A percentile compares a stretch with the other conserved stretches of the same genome.
Conservation (phyloP, 2,113 vertebrate species). For the Neogale vison region DNA sequence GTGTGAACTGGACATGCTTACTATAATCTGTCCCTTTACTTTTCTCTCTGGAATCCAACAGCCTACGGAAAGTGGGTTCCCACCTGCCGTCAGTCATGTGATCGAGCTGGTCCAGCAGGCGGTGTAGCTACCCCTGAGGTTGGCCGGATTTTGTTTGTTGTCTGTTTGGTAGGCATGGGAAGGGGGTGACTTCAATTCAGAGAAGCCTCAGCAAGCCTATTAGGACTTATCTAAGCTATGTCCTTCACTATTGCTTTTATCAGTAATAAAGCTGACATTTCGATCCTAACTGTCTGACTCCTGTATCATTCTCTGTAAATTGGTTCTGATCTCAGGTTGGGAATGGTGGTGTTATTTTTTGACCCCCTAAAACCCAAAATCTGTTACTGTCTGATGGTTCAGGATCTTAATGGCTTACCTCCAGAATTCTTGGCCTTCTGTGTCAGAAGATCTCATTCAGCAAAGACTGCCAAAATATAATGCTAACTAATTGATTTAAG, state of each 20-base stretch:
- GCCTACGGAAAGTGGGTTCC: conserved; percentile 38
- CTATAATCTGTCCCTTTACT: neutral
- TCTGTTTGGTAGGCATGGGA: conserved; percentile 62
- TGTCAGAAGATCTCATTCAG: conserved; percentile 49
- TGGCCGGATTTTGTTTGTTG: conserved; percentile 65
- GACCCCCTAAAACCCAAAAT: conserved; percentile 72
- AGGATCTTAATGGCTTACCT: conserved; percentile 75
- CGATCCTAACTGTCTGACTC: conserved; percentile 76
- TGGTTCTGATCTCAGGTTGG: conserved; percentile 76
- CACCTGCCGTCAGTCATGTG: conserved; percentile 48
- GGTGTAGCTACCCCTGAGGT: neutral
- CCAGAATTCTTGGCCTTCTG: conserved; percentile 60
- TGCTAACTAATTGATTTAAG: conserved; percentile 50
- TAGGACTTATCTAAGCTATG: conserved; percentile 73
- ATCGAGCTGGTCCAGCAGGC: neutral
- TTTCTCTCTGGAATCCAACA: conserved; percentile 33
- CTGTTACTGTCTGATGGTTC: conserved; percentile 61
- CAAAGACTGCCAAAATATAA: conserved; percentile 43
- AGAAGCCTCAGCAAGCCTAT: conserved; percentile 66
- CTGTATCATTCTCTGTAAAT: conserved; percentile 76
- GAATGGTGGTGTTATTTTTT: conserved; percentile 72
- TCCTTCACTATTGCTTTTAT: conserved; percentile 79
- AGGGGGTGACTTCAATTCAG: conserved; percentile 70
- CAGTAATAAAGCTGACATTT: conserved; percentile 82
- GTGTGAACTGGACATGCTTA: neutral